Evolutionary conservation across 2,797 vertebrate species (phyloP).

Genomic region (Caiman crocodilus): DNA sequence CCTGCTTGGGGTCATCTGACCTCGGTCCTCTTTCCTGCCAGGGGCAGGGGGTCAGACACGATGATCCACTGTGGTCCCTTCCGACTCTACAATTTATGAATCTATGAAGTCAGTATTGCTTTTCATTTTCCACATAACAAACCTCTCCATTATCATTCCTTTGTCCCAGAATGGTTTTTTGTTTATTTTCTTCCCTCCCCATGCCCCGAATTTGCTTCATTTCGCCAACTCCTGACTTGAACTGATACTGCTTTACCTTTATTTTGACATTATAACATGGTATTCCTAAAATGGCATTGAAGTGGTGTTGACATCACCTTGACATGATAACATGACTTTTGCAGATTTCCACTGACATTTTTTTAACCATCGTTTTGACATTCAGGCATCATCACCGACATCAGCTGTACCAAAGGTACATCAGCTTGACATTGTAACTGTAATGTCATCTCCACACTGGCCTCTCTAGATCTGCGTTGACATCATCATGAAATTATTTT

Average conservation of each 20-base stretch:
- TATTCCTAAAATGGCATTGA: conserved; percentile 32
- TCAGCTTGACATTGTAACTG: neutral
- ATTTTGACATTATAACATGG: conserved; percentile 24
- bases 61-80: too few species aligned
- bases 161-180: neutral
- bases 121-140: neutral
- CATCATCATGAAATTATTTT: conserved; percentile 30
- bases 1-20: too few species aligned
- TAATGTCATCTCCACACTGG: conserved; percentile 13
- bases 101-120: neutral
- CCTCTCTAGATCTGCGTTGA: neutral
- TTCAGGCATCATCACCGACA: conserved; percentile 3
- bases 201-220: neutral
- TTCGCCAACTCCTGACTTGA: neutral
- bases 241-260: neutral
- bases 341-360: conserved; percentile 23
- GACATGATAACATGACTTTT: conserved; percentile 25
- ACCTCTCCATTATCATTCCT: neutral
- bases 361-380: conserved; percentile 43
- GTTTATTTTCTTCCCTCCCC: neutral
- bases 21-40: too few species aligned
- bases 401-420: neutral
- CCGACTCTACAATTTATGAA: too few species aligned
- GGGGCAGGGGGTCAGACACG: too few species aligned
- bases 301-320: conserved; percentile 45